These are phyloP conservation scores for Stegophylla sp. DNA, from an alignment of 2,888 invertebrate genomes.

Conservation along the genomic window DNA sequence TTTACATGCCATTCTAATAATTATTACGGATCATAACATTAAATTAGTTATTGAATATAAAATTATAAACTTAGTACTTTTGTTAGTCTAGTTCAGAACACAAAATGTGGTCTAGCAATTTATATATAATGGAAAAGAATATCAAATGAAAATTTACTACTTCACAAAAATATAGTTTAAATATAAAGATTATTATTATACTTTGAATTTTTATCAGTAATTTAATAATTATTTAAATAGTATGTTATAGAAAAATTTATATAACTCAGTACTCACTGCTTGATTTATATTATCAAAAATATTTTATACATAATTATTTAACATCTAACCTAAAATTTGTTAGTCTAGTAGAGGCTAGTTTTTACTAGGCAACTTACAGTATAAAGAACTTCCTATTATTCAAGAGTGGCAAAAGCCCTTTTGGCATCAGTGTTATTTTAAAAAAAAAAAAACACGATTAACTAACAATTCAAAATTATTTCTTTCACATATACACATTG, in stretches of 20 bases:
- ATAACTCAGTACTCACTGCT: no score
- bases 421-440: background rate
- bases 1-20: background rate
- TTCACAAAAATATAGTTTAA: no score
- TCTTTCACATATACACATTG: background rate
- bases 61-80: no score
- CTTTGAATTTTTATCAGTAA: no score
- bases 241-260: no score
- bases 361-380: background rate
- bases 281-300: background rate
- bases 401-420: background rate
- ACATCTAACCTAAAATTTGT: background rate
- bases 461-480: background rate
- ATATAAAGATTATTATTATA: no score
- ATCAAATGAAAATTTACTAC: no score
- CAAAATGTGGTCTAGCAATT: no score
- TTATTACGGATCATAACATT: background rate
- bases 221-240: no score
- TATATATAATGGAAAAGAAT: no score
- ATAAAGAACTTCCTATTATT: slow-evolving; percentile 12
- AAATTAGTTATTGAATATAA: background rate
- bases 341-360: background rate
- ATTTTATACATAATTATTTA: background rate
- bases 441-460: background rate
- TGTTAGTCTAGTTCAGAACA: no score